Percentiles rank a stretch among this genome's conserved stretches.
Conservation (phyloP, 2,888 invertebrate species). For the Neria commutata region DNA sequence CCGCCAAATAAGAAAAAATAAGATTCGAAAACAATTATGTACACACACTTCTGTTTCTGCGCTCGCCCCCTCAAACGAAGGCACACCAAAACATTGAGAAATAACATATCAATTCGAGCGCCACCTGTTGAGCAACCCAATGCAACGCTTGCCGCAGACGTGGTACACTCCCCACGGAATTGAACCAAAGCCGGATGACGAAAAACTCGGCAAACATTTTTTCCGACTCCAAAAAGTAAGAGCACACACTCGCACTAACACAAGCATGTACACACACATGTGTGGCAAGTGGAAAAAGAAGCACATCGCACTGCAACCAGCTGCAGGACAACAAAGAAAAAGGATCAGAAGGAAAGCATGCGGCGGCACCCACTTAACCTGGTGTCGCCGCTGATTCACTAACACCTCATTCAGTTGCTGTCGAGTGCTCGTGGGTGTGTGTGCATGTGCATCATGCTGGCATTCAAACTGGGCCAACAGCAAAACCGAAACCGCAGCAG, state of each 20-base stretch:
- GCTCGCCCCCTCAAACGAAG: neutral
- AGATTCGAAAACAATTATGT: neutral
- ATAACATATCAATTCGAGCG: neutral
- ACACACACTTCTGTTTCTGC: neutral
- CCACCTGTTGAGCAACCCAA: neutral
- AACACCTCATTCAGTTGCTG: conserved; percentile 1
- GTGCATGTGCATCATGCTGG: too few relatives aligned
- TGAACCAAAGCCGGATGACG: neutral
- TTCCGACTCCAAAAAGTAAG: too few relatives aligned
- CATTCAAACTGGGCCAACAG: conserved; percentile 1
- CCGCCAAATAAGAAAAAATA: conserved; percentile 1
- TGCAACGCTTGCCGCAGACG: neutral
- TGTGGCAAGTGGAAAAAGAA: neutral
- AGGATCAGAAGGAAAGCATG: neutral
- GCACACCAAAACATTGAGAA: neutral
- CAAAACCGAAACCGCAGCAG: neutral
- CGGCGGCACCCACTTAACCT: neutral
- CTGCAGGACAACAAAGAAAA: neutral
- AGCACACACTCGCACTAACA: neutral
- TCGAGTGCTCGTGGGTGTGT: too few relatives aligned
- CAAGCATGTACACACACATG: neutral
- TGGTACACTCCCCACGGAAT: neutral
- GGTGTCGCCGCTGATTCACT: conserved; percentile 2
- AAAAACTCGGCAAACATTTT: neutral
- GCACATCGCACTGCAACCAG: neutral